A percentile compares a stretch with the other conserved stretches of the same genome.
Evolutionary conservation across 1,140 invertebrate species (phyloP).

Genomic region (Nomia melanderi): DNA sequence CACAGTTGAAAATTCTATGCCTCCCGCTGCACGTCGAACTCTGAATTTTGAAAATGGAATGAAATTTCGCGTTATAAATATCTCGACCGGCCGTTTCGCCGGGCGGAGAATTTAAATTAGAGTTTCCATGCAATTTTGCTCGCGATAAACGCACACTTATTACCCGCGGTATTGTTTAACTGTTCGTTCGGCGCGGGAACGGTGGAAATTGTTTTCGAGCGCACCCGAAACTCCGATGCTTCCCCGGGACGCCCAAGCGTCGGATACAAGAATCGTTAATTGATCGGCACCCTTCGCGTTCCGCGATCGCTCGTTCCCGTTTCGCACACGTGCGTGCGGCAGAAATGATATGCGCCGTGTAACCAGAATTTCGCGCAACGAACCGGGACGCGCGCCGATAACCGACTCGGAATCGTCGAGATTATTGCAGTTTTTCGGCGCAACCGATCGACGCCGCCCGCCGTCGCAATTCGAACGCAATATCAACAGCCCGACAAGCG

Average conservation of each 20-base stretch:
- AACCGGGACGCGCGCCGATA: neutral
- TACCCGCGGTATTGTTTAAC: neutral
- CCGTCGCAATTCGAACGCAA: slow-evolving; percentile 25
- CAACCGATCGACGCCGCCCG: neutral
- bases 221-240: neutral
- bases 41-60: too few relatives aligned
- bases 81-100: too few relatives aligned
- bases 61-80: too few relatives aligned
- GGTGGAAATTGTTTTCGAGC: neutral
- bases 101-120: too few relatives aligned
- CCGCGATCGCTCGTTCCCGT: neutral
- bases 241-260: neutral
- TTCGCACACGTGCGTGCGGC: neutral
- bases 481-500: slow-evolving; percentile 19
- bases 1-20: too few relatives aligned
- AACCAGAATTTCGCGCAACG: neutral
- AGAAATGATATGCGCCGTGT: neutral
- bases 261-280: neutral
- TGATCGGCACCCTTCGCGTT: neutral
- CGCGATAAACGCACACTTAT: too few relatives aligned
- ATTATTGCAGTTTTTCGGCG: neutral
- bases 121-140: too few relatives aligned
- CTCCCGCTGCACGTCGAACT: too few relatives aligned
- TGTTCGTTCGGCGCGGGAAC: neutral
- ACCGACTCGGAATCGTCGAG: neutral